These are phyloP conservation scores for Ellobius talpinus DNA, from an alignment of 2,113 vertebrate species.

Conservation along the genomic window DNA sequence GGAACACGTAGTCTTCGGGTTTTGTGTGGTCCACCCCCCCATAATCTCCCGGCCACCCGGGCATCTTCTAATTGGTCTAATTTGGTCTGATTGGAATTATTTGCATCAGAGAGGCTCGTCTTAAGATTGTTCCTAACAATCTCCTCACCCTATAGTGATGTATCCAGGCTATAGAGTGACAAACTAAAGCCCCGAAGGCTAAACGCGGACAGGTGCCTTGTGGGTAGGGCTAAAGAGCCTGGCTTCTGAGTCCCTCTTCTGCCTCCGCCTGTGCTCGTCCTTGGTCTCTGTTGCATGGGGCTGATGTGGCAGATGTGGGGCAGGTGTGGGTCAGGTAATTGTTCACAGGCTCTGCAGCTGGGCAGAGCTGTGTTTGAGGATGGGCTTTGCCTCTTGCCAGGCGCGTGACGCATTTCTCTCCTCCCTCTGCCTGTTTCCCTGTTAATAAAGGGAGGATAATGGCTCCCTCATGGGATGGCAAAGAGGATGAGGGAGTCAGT, in stretches of 20 bases:
- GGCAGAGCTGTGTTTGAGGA: background rate
- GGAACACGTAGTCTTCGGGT: too few species aligned
- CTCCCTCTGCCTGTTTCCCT: background rate
- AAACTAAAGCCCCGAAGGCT: background rate
- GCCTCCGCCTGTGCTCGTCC: background rate
- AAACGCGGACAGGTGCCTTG: background rate
- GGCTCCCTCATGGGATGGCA: background rate
- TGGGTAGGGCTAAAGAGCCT: background rate
- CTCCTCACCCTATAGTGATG: background rate
- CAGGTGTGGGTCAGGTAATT: background rate
- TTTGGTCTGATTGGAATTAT: too few species aligned
- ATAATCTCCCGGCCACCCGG: too few species aligned
- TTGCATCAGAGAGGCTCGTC: too few species aligned
- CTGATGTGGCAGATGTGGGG: background rate
- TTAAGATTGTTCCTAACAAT: background rate
- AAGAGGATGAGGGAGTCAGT: background rate
- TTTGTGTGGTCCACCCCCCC: too few species aligned
- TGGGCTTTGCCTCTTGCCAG: background rate
- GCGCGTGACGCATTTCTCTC: background rate
- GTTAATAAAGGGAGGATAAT: background rate
- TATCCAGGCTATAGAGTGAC: background rate
- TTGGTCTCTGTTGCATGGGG: background rate
- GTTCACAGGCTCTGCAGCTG: background rate
- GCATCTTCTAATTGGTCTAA: too few species aligned
- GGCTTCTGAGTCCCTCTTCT: background rate